Evolutionary conservation across 2,888 invertebrate genomes (phyloP), one percentile per base, ranked within the genome.

Genomic region (Lochmaea crataegi): DNA sequence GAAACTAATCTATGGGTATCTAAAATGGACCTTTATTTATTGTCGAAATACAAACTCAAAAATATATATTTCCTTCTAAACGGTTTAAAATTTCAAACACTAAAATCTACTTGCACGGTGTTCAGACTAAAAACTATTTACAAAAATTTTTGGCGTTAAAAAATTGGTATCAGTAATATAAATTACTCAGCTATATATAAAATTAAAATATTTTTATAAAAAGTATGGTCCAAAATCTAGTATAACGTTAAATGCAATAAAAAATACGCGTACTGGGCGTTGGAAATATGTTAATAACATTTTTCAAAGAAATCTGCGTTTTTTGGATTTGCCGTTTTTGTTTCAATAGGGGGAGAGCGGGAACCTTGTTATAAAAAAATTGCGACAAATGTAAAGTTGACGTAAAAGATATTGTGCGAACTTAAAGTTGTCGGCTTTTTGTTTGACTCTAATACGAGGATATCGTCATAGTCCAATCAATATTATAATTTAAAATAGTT

Each of bases 21-120:
- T 70, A 70, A 70, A 64, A 70, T 70, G 70, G 70, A 70, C 60
- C 57, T 70, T 69, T 63, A 69, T 69, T 70, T 70, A 70, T 70
- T 70, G 70, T 70, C 70, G 64, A 64, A 64, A 70, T 70, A 45
- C 64, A 70, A 63, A 65, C 70, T 65, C 64, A 70, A 70, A 70
- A 65, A 70, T 64, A 70, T 68, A 58, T 70, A 63, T 69, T 48
- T 69, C 51, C n/a, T 69, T 69, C 69, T 69, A 69, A 69, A 42
- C 14, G 45, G 64, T 63, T 61, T 42, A 9, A 65, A 56, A 26
- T 22, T 70, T 65, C 56, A 70, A 57, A 70, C 65, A 64, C 65
- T 65, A 70, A 56, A 16, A 69, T 57, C 70, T 70, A 70, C 70
- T 53, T 48, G 64, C 64, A 64, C 70, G 70, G 70, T 70, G 70